Evolutionary conservation across 1,140 invertebrate species (phyloP), one percentile per base, ranked within the genome.

Genomic region (Drosophila parabipectinata): DNA sequence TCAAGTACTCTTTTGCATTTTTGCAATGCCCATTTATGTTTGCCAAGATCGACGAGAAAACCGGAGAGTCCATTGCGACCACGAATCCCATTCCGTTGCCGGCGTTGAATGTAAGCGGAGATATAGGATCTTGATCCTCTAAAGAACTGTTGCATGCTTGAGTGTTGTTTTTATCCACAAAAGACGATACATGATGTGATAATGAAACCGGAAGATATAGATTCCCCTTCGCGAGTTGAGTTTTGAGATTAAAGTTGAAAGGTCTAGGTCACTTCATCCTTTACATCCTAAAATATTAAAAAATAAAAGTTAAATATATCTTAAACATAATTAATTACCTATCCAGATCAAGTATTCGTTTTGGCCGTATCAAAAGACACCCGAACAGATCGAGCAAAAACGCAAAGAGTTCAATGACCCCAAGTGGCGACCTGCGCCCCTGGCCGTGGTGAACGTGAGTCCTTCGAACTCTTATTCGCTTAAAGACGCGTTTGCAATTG

Each of bases 1-100:
- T 95, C 60, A 95, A 93, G 75, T 96, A 96, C 93, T 95, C 93
- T 91, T 96, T 96, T 91, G 93, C 93, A 48, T 95, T 94, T 79
- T 93, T 96, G 58, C 94, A 95, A 92, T 94, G 94, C 90, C 93
- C 94, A 48, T 92, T 93, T 91, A 92, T 94, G 74, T 93, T 93
- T 76, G 92, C 93, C 58, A 93, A 95, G 81, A 93, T 94, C 77
- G 93, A 94, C 77, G 93, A 93, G 74, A 94, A 93, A 87, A 93
- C 93, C 74, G 92, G 93, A 62, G 94, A 95, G 68, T 93, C 92
- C 48, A 62, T 85, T 32, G 90, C 91, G 77, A 93, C 93, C 77
- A 91, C 93, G 4, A 93, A 94, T 91, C 93, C 93, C 61, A 93
- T 94, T 75, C 95, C 95, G 28, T 93, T 96, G 73, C 95, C 95